Evolutionary conservation across 2,888 invertebrate genomes (phyloP).

Genomic region (Gymnoscelis rufifasciata): DNA sequence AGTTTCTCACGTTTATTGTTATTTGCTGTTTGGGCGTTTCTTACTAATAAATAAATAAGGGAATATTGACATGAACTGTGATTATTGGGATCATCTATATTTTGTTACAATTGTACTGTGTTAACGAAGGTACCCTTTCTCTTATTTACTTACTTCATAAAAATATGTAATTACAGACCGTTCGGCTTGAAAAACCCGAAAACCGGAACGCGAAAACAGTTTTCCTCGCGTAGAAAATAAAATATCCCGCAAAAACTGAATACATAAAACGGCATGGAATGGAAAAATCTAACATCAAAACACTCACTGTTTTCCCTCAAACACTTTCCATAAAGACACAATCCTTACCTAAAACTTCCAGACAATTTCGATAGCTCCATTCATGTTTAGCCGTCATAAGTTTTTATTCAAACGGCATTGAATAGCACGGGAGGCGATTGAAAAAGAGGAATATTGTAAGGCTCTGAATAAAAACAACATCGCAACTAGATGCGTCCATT

Average conservation of each 20-base stretch:
- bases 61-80: no score
- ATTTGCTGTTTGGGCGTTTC: not conserved
- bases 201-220: no score
- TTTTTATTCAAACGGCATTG: conserved; percentile 39
- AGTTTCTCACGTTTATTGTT: conserved; percentile 26
- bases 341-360: conserved; percentile 16
- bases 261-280: no score
- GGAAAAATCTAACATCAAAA: not conserved
- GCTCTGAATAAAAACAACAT: conserved; percentile 28
- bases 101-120: no score
- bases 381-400: conserved; percentile 28
- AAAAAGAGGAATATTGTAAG: conserved; percentile 35
- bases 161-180: no score
- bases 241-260: not conserved
- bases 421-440: conserved; percentile 31
- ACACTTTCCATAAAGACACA: conserved; percentile 15
- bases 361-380: conserved; percentile 17
- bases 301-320: not conserved
- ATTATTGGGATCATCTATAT: no score
- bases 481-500: conserved; percentile 15
- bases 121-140: no score
- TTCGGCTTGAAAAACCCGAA: no score
- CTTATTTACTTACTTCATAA: no score
- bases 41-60: no score
- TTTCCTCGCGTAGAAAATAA: no score